phyloP scores from a whole-genome alignment of 2,797 vertebrate species.

The Notolepis coatsorum region DNA sequence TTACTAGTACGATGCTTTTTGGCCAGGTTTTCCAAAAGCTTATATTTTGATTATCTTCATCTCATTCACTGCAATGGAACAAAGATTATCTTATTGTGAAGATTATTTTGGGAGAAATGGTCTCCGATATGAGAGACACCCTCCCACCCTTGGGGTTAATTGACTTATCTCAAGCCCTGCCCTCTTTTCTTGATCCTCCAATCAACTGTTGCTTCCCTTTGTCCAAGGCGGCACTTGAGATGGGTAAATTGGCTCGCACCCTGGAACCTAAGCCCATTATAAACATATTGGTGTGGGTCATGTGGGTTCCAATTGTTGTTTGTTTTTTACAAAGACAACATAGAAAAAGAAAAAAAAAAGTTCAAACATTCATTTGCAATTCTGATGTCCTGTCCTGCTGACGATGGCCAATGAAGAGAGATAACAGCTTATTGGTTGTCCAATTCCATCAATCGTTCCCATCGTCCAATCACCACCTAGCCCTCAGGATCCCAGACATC shows the following conservation, averaged over 20 bases:
- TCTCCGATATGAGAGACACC: slow-evolving; percentile 48
- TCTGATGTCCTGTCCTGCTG: not conserved
- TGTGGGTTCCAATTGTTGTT: too few relatives aligned
- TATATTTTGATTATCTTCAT: slow-evolving; percentile 39
- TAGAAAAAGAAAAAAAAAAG: not conserved
- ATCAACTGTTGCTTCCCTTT: too few relatives aligned
- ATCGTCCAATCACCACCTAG: slow-evolving; percentile 86
- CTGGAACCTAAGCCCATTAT: too few relatives aligned
- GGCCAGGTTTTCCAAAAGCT: slow-evolving; percentile 42
- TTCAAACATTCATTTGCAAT: not conserved
- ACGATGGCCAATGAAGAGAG: not conserved
- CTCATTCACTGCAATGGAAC: slow-evolving; percentile 38
- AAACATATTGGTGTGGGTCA: too few relatives aligned
- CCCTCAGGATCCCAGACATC: slow-evolving; percentile 91
- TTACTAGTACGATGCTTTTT: slow-evolving; percentile 48
- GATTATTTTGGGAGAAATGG: slow-evolving; percentile 50
- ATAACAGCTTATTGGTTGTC: not conserved
- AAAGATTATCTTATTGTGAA: slow-evolving; percentile 38
- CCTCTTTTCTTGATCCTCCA: too few relatives aligned
- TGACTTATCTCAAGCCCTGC: too few relatives aligned
- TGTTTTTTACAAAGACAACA: not conserved
- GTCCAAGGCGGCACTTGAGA: too few relatives aligned
- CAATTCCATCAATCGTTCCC: not conserved
- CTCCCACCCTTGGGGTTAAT: slow-evolving; percentile 65
- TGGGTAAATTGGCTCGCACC: too few relatives aligned